These are phyloP conservation scores for Saccopteryx leptura DNA, from an alignment of 2,113 vertebrate species.

Conservation along the genomic window DNA sequence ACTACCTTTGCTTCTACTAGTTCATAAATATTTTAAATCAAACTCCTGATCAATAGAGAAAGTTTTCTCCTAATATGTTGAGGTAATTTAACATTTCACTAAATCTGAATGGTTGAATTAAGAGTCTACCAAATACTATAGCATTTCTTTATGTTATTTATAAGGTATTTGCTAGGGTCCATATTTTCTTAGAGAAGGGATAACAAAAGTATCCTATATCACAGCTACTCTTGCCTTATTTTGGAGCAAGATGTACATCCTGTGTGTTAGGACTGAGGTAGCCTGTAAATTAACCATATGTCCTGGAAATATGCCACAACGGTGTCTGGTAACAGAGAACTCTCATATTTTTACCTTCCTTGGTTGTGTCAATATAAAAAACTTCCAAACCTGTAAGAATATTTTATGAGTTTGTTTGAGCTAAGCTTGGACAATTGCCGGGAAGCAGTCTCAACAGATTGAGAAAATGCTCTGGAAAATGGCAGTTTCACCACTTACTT, in stretches of 20 bases:
- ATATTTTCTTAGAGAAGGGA: slow-evolving; percentile 23
- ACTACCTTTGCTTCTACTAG: slow-evolving; percentile 40
- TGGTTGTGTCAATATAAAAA: not conserved
- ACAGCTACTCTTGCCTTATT: slow-evolving; percentile 5
- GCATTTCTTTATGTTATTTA: not conserved
- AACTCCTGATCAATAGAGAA: slow-evolving; percentile 52
- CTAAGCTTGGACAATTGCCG: too few species aligned
- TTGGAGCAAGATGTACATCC: slow-evolving; percentile 6
- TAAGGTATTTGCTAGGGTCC: not conserved
- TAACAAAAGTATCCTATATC: slow-evolving; percentile 9
- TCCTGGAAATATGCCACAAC: not conserved
- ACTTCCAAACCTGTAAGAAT: too few species aligned
- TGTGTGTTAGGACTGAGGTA: not conserved
- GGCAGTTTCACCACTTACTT: too few species aligned
- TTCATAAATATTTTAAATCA: slow-evolving; percentile 72
- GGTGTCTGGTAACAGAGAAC: not conserved
- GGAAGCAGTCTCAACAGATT: too few species aligned
- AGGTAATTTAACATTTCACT: slow-evolving; percentile 52
- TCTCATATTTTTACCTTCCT: not conserved
- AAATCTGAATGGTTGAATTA: slow-evolving; percentile 46
- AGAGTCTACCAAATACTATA: not conserved
- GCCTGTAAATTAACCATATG: not conserved
- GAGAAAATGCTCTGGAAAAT: too few species aligned
- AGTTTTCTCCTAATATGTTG: slow-evolving; percentile 51
- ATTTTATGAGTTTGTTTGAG: too few species aligned